These are phyloP conservation scores for Dynastes grantii DNA, from an alignment of 2,888 invertebrate genomes.

Conservation along the genomic window DNA sequence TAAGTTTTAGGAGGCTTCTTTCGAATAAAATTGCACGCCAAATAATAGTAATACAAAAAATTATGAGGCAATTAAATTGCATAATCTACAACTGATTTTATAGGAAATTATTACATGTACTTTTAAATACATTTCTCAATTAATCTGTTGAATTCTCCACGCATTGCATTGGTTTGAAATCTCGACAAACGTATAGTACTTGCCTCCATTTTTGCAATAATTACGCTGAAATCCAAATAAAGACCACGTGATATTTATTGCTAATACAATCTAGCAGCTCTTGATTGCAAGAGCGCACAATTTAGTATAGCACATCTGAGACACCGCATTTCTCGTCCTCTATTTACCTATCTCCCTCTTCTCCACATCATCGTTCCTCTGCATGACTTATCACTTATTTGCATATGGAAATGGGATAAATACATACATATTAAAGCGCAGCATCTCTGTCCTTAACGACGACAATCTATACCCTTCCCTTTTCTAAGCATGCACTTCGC, in stretches of 20 bases:
- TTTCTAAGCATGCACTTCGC: conserved; percentile 1
- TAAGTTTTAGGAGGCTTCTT: too few species aligned
- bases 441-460: conserved; percentile 9
- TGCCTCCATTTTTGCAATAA: too few species aligned
- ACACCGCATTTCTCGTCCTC: neutral
- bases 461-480: neutral
- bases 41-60: too few species aligned
- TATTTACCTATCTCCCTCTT: neutral
- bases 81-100: too few species aligned
- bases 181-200: too few species aligned
- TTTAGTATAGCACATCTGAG: neutral
- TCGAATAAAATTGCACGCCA: too few species aligned
- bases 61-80: too few species aligned
- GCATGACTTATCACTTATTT: conserved; percentile 53
- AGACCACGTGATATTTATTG: neutral
- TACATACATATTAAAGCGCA: conserved; percentile 41
- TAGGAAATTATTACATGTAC: too few species aligned
- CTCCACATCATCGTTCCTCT: neutral
- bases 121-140: too few species aligned
- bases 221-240: neutral
- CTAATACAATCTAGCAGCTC: conserved; percentile 2
- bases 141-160: too few species aligned
- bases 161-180: too few species aligned
- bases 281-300: neutral
- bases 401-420: conserved; percentile 54